These are phyloP conservation scores for Pocillopora verrucosa DNA, from an alignment of 64 coral and sea anemone genomes.

Conservation along the genomic window DNA sequence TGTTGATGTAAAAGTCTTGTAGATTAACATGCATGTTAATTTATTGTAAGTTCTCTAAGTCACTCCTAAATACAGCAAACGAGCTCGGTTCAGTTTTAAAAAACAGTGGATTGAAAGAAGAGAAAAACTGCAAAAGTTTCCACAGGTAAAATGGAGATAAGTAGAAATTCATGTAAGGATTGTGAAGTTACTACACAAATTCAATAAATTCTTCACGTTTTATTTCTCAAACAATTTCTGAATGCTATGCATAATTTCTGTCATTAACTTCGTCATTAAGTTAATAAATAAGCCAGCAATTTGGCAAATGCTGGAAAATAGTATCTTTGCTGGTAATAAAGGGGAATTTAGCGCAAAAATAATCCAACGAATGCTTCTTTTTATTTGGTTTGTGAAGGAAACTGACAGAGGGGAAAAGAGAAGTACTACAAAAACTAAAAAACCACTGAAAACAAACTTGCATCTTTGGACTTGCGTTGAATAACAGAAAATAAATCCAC, in stretches of 20 bases:
- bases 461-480: background rate
- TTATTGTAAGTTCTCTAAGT: no score
- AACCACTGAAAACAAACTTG: slow-evolving; percentile 2
- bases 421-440: background rate
- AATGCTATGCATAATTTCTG: slow-evolving; percentile 18
- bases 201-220: slow-evolving; percentile 16
- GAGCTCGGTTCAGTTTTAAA: no score
- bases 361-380: background rate
- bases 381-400: background rate
- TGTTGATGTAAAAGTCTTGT: no score
- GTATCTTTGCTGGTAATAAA: slow-evolving; percentile 5
- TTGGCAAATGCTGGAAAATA: slow-evolving; percentile 11
- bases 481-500: background rate
- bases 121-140: no score
- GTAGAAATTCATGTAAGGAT: background rate
- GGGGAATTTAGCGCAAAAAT: background rate
- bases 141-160: background rate
- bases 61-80: no score
- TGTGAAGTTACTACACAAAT: background rate
- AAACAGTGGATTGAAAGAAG: no score
- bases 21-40: no score
- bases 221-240: slow-evolving; percentile 17
- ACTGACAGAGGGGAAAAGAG: background rate
- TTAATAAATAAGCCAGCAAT: slow-evolving; percentile 55
- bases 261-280: slow-evolving; percentile 20